Percentiles rank a stretch among this genome's conserved stretches.
phyloP scores from a whole-genome alignment of 2,888 invertebrate species.

The Acrobasis repandana region DNA sequence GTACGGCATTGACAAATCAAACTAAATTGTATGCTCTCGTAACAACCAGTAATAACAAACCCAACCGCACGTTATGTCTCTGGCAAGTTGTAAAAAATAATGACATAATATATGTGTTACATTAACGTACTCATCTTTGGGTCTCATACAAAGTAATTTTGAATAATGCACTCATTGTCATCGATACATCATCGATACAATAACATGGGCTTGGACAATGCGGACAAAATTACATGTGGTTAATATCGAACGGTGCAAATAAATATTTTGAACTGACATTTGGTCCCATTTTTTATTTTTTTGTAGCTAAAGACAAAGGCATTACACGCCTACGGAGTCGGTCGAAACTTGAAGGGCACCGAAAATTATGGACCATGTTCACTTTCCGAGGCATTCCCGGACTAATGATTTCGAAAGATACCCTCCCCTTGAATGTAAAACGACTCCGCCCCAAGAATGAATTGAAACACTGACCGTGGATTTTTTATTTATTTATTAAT shows the following conservation, averaged over 20 bases:
- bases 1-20: constrained; percentile 8
- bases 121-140: constrained; percentile 2
- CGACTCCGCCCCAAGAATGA: constrained; percentile 78
- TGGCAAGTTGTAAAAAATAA: constrained; percentile 7
- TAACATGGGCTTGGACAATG: constrained; percentile 61
- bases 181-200: constrained; percentile 65
- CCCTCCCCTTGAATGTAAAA: constrained; percentile 82
- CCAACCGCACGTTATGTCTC: constrained; percentile 10
- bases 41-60: constrained; percentile 16
- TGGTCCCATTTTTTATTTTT: constrained; percentile 58
- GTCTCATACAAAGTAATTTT: constrained; percentile 50
- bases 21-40: constrained; percentile 6
- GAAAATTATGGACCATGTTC: constrained; percentile 72
- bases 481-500: constrained; percentile 75
- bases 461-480: constrained; percentile 75
- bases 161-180: constrained; percentile 56
- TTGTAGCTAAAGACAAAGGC: constrained; percentile 75
- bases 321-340: constrained; percentile 72
- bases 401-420: constrained; percentile 80
- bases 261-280: constrained; percentile 74
- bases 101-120: constrained; percentile 1
- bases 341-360: constrained; percentile 58
- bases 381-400: constrained; percentile 74
- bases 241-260: constrained; percentile 65
- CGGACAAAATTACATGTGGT: constrained; percentile 66